These are phyloP conservation scores for Aotus griseimembra DNA, from an alignment of 2,797 vertebrate genomes.

Conservation along the genomic window DNA sequence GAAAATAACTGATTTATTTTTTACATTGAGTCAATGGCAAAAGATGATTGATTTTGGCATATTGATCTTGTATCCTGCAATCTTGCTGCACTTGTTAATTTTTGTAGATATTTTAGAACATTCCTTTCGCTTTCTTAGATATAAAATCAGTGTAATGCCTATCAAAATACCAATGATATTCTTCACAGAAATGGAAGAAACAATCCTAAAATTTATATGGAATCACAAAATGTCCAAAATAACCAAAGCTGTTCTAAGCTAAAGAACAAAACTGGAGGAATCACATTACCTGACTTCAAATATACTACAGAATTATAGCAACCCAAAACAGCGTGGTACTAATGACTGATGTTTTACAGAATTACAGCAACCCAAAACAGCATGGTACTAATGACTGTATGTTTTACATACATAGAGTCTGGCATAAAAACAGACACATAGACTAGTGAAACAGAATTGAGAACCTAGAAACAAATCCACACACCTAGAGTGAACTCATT, in stretches of 20 bases:
- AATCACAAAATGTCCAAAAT: neutral
- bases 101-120: neutral
- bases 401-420: neutral
- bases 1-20: neutral
- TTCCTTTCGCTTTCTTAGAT: neutral
- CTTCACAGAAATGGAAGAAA: neutral
- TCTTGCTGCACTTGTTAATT: neutral
- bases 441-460: neutral
- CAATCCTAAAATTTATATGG: neutral
- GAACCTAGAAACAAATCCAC: neutral
- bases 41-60: neutral
- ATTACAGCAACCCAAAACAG: no score
- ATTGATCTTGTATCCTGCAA: neutral
- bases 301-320: neutral
- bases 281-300: neutral
- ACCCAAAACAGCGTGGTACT: neutral
- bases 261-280: neutral
- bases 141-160: neutral
- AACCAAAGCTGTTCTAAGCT: neutral
- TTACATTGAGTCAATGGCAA: neutral
- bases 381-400: no score
- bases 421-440: neutral
- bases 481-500: neutral
- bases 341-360: no score
- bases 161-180: neutral